Evolutionary conservation across 2,888 invertebrate species (phyloP).

Genomic region (Dendrolimus houi): DNA sequence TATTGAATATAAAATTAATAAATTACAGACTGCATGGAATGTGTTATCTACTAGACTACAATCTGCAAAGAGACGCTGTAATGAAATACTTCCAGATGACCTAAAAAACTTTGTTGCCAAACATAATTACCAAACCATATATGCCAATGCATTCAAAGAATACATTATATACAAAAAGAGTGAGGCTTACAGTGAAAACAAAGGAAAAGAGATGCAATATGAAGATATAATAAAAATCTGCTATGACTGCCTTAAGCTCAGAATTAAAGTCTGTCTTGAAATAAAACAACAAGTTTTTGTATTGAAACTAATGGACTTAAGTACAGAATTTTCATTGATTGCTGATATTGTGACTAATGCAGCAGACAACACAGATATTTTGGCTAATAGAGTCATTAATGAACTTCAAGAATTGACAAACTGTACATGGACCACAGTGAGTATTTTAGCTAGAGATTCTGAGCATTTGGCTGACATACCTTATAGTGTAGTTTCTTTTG

Average conservation of each 20-base stretch:
- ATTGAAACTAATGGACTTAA: constrained; percentile 58
- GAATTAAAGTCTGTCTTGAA: constrained; percentile 65
- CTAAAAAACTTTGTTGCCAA: constrained; percentile 55
- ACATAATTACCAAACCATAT: constrained; percentile 53
- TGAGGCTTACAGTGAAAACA: constrained; percentile 49
- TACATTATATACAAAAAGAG: constrained; percentile 57
- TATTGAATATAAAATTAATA: constrained; percentile 52
- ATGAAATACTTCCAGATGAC: constrained; percentile 51
- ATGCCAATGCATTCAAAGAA: constrained; percentile 57
- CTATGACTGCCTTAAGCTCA: constrained; percentile 72
- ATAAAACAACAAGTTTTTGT: constrained; percentile 57
- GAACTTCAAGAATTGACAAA: constrained; percentile 49
- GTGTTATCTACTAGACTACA: constrained; percentile 61
- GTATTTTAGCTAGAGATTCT: constrained; percentile 46
- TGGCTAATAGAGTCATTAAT: constrained; percentile 34
- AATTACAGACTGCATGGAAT: constrained; percentile 55
- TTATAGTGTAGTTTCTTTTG: constrained; percentile 63
- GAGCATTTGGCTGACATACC: constrained; percentile 51
- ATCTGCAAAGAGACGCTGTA: constrained; percentile 61
- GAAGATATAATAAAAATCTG: constrained; percentile 73
- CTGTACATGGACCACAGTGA: constrained; percentile 61
- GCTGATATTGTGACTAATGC: constrained; percentile 51
- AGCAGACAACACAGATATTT: constrained; percentile 47
- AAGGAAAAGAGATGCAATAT: constrained; percentile 57
- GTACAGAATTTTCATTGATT: constrained; percentile 60